Evolutionary conservation across 2,888 invertebrate genomes (phyloP), one percentile per base, ranked within the genome.

Genomic region (Watsonalla binaria): DNA sequence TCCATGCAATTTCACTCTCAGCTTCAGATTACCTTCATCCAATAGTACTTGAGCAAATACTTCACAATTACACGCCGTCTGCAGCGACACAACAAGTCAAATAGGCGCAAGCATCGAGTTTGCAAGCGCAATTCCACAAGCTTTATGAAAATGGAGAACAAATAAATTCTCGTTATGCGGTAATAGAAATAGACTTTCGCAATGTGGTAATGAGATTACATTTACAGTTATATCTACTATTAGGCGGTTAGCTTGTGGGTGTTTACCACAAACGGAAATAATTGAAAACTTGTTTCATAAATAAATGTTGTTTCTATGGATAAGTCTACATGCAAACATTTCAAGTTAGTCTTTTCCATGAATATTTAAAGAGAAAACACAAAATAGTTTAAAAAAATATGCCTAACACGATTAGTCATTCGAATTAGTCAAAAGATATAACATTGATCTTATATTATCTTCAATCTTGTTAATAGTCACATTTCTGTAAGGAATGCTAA

Each of bases 111-210:
- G 70, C 76, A 80, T 80, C 75, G 71, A 70, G 74, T 74, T 75
- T 71, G 68, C 70, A 66, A 68, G 70, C 72, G 71, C 67, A 74
- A 67, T 67, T 68, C 74, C 63, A 69, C 67, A 72, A 73, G 76
- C 78, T 82, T 83, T 82, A 83, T 82, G 82, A 82, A 83, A 86
- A 84, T 80, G 74, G 79, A 72, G 78, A 75, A 80, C 78, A 81
- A 78, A 85, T 84, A 86, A 84, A 85, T 86, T 84, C 79, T 84
- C 80, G 82, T 84, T 86, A 82, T 76, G 71, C 70, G 72, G 71
- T 76, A 75, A 77, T 78, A 76, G 76, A 81, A 79, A 83, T 82
- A 82, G 72, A 84, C 82, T 80, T 80, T 78, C 74, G 76, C 74
- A 78, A 76, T 73, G 75, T 73, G 72, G 78, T 84, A 84, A 83